Base-by-base conservation (phyloP, 2,888 invertebrate genomes). In the Serrognathus titanus region DNA sequence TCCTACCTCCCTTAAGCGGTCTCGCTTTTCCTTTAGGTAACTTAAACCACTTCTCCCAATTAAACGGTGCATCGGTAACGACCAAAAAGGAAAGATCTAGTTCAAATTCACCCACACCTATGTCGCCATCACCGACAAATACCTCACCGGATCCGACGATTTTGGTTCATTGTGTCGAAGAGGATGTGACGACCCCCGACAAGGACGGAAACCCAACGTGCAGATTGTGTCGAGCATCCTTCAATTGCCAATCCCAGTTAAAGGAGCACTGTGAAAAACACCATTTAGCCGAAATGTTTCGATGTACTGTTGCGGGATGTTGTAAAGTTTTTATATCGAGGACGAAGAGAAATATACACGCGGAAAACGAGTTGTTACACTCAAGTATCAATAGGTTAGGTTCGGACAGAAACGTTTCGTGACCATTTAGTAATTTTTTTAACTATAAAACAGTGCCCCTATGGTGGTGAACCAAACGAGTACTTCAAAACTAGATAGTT, bases 301-400 rank as follows among this genome's bases (percentile, higher is more conserved):
- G 85, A 60, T 92, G 92, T 78, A 85, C 87, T n/a, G 81, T 89
- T 49, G 83, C 83, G 56, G 90, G 90, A 10, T 91, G 92, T 76
- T 86, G 85, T 49, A 87, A 89, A 66, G 86, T 89, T 48, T 92
- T 92, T 77, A 85, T 88, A 59, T 90, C 91, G 9, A 82, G 88
- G 65, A 89, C 90, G 62, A 87, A 88, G 64, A 82, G 92, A 59
- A 91, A 90, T 72, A 81, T 86, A 48, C 92, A 92, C 76, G 85
- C 87, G 58, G 88, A 89, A 68, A 85, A 86, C 65, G 86, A 87
- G 62, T 77, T 79, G 57, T 73, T 83, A 20, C 84, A 84, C 65
- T 65, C 65, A 45, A 70, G 67, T 72, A 77, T 3, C 75, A 63
- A 75, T 79, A 65, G 59, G 73, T 70, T 66, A 67, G 37, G 57